Evolutionary conservation across 2,113 vertebrate species (phyloP), one percentile per base, ranked within the genome.

Genomic region (Microcebus ravelobensis): DNA sequence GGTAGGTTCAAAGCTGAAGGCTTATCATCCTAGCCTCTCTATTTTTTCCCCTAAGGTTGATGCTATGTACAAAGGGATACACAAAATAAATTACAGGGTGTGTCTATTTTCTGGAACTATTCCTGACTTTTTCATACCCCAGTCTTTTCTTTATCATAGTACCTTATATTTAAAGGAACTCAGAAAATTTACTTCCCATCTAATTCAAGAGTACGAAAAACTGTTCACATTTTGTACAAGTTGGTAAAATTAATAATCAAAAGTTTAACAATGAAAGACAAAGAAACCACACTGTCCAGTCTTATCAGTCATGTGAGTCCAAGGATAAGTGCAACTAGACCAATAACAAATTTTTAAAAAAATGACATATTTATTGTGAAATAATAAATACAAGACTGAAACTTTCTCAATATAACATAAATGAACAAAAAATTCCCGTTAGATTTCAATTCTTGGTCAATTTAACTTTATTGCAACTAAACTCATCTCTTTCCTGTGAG

Each of bases 391-490:
- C 13, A 91, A 91, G 71, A 25, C 84, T 84, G 59, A 95, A 95
- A 83, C 25, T 63, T 76, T 73, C 80, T 50, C 65, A 71, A 52
- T 80, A 17, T 18, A 95, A 63, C 39, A 85, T 79, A 97, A 93
- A 90, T 65, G 57, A 89, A 85, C 31, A 90, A 87, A 93, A 93
- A 96, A 71, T 45, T 59, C 76, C 61, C 3, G 0, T 65, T 81
- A 80, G 65, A 83, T 95, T 92, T 90, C 59, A 93, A n/a, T 92
- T 55, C 34, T 94, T 86, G 89, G 85, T 95, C 20, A 1, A 97
- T 96, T 96, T 96, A 94, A 85, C 90, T 97, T 96, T 94, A 94
- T 67, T 93, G 42, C 55, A 95, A 52, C 59, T 87, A 91, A 97
- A 86, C n/a, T 92, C 86, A 84, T 97, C 77, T 88, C 10, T 90